Evolutionary conservation across 2,797 vertebrate species (phyloP).

Genomic region (Catharus ustulatus): DNA sequence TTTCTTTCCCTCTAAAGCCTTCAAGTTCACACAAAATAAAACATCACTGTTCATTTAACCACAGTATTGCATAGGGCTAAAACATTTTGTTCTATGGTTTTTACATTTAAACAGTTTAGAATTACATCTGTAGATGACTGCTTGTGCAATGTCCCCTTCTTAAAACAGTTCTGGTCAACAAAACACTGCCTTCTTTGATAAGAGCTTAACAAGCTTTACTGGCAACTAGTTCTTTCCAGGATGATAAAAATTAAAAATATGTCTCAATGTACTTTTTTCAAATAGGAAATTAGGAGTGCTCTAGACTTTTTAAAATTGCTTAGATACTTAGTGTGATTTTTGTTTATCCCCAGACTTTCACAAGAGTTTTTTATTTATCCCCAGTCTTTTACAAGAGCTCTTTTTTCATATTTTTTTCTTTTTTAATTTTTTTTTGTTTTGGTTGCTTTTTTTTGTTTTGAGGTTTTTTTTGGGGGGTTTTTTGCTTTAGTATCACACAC

Average conservation of each 20-base stretch:
- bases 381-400: neutral
- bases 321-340: slow-evolving; percentile 19
- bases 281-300: neutral
- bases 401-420: neutral
- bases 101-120: neutral
- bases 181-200: neutral
- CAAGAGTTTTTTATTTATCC: slow-evolving; percentile 16
- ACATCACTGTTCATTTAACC: neutral
- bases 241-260: neutral
- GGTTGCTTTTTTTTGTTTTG: too few species aligned
- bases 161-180: neutral
- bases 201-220: neutral
- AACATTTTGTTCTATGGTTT: neutral
- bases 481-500: neutral
- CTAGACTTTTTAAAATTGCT: neutral
- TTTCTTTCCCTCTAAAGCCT: neutral
- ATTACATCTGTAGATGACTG: neutral
- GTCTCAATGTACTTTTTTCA: neutral
- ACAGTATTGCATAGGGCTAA: neutral
- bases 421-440: too few species aligned
- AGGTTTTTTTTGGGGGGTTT: too few species aligned
- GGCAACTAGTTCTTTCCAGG: neutral
- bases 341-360: neutral
- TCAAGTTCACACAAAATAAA: slow-evolving; percentile 13
- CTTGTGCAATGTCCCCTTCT: neutral